Evolutionary conservation across 2,797 vertebrate species (phyloP), one percentile per base, ranked within the genome.

Genomic region (Tamandua tetradactyla): DNA sequence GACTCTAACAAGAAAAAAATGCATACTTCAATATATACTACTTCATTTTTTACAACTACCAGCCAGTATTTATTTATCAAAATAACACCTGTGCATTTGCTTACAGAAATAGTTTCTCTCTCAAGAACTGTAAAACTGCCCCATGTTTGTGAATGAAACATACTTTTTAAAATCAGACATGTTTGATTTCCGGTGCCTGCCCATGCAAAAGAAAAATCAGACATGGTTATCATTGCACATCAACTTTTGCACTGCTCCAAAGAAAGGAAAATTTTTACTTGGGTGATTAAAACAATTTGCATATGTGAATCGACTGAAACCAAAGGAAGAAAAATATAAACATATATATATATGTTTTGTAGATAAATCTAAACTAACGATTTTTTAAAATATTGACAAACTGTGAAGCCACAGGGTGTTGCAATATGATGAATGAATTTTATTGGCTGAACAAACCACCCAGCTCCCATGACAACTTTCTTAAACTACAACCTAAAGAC

Each of bases 21-120:
- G 42, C 17, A 84, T 14, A 83, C 23, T 49, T 23, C 47, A 57
- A 82, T 62, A 4, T 74, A 61, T 3, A 9, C 72, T 88, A 89
- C 20, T 74, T 88, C 27, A n/a, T 59, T 44, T 44, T 57, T 27
- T 13, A 1, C 80, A 59, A 82, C 8, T 69, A 47, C 47, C 84
- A 87, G 9, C 52, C 93, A 52, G 40, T 80, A 20, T 91, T 94
- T 64, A 86, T 23, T 88, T 85, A 59, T 85, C 75, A 87, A 85
- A 91, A 40, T 44, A 75, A 81, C 32, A 87, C 20, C 35, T 49
- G 14, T 55, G 23, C 23, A 76, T 89, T 82, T 66, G 72, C 44
- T 20, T 40, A 75, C 25, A 30, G 35, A 95, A 85, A 86, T 25
- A 12, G 4, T 79, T 89, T 62, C 47, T 90, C 74, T 35, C 68